Evolutionary conservation across 2,888 invertebrate species (phyloP), one percentile per base, ranked within the genome.

Genomic region (Conops quadrifasciatus): DNA sequence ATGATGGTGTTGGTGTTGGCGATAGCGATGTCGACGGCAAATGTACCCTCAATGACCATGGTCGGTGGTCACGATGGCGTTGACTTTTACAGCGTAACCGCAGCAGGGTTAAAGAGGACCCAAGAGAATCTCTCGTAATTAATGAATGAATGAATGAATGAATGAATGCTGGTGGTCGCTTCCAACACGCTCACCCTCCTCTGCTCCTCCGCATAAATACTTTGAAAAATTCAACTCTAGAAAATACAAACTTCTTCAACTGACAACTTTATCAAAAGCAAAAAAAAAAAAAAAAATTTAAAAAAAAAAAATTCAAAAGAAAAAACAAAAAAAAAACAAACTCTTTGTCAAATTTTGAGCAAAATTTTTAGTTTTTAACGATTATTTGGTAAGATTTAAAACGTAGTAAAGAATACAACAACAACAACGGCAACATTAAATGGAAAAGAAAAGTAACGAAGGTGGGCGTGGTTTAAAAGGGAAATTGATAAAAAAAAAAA

Each of bases 321-420:
- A 9, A 9, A 28, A 51, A 49, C 13, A 51, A 51, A n/a, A 51
- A 53, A 68, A 69, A n/a, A n/a, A n/a, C n/a, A n/a, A n/a, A n/a
- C n/a, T n/a, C 45, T 59, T 16, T 67, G 26, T 63, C 69, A 70
- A 47, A 64, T 19, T 30, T 58, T 24, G 59, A 65, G 28, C 65
- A 59, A 70, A 70, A 70, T 65, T 65, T 49, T 65, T 30, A 56
- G 65, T 65, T 64, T 36, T 58, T n/a, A 36, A 47, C 24, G 1
- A 28, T 53, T n/a, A 16, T 60, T 59, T 49, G 56, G 36, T 21
- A 65, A 59, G 65, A 70, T 30, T 65, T 58, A 15, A 58, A 65
- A 65, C 24, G 36, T 28, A 70, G 19, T 45, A 58, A 21, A 13
- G n/a, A 58, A 58, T 56, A 63, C n/a, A 36, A 30, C 64, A 19